Base-by-base conservation (phyloP, 1,140 invertebrate genomes). In the Choristoneura fumiferana region DNA sequence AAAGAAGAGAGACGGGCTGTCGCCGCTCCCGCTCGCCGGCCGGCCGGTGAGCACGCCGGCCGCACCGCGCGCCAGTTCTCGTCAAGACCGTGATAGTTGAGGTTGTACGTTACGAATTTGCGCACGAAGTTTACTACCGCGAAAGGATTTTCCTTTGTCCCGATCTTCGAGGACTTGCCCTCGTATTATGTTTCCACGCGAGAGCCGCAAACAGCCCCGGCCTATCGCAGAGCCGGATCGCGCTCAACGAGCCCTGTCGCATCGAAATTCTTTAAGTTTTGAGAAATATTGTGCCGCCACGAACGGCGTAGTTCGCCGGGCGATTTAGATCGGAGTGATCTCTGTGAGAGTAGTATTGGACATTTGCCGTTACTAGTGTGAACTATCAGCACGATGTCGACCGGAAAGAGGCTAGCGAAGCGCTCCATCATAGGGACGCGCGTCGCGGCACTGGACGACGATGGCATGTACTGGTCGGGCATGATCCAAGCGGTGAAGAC, bases 361-460 rank as follows among this genome's bases (percentile, higher is more conserved):
- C 74, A 70, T 34, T 63, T 65, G 60, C 60, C 61, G 55, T 55
- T 67, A 49, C 38, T 53, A 13, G 64, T 65, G 65, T 54, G 69
- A 63, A 78, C 73, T 74, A 43, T 61, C 61, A 69, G 53, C 68
- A 90, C 73, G 76, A 98, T 98, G 96, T 97, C 96, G 77, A 97
- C 96, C 65, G 96, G 96, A 57, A 97, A 97, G 87, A 91, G 97
- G 71, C 91, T 98, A 76, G 97, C 97, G 55, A 99, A 99, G 91
- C 92, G 98, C 73, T 98, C 97, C 76, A 98, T 99, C 73, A 94
- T 99, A 73, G 97, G 98, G 63, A 98, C 97, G 63, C 93, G 97
- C 73, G 96, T 99, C 35, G 96, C 95, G 86, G 97, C 96, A 43
- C 94, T 95, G 36, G 95, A 94, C 67, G 93, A 94, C 67, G 96